Conservation (phyloP, 2,888 invertebrate species). For the Drosophila conformis region DNA sequence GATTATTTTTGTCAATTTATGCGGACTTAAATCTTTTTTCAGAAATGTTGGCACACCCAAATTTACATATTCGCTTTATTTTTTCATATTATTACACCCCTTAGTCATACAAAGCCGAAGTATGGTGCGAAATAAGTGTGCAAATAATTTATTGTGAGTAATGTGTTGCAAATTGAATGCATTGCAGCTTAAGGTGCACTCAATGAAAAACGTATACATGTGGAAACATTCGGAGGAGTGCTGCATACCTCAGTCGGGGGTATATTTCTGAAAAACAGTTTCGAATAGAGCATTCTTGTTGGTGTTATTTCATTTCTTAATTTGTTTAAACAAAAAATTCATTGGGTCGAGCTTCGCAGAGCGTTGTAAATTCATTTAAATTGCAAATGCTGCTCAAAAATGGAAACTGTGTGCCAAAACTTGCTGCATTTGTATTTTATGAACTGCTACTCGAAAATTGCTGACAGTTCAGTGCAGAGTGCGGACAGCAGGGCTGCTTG, state of each 20-base stretch:
- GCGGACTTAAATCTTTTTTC: slow-evolving; percentile 25
- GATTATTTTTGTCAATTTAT: slow-evolving; percentile 31
- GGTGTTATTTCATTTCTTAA: slow-evolving; percentile 24
- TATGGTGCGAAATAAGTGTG: slow-evolving; percentile 17
- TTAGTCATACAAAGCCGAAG: neutral
- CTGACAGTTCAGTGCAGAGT: slow-evolving; percentile 43
- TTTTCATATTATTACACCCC: slow-evolving; percentile 12
- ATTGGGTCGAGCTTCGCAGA: slow-evolving; percentile 50
- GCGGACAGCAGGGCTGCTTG: slow-evolving; percentile 45
- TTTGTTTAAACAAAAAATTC: slow-evolving; percentile 41
- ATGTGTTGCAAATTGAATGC: neutral
- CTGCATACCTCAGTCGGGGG: neutral
- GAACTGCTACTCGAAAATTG: slow-evolving; percentile 53
- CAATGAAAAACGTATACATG: neutral
- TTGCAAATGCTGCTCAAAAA: slow-evolving; percentile 56
- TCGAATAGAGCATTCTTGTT: neutral
- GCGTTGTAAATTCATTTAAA: slow-evolving; percentile 60
- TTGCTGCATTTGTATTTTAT: slow-evolving; percentile 66
- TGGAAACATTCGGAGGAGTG: neutral
- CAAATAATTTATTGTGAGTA: neutral
- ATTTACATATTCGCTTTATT: slow-evolving; percentile 22
- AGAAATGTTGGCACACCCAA: slow-evolving; percentile 21
- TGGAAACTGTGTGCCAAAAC: slow-evolving; percentile 73
- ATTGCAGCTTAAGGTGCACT: neutral
- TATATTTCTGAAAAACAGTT: neutral